Evolutionary conservation across 2,113 vertebrate species (phyloP), one percentile per base, ranked within the genome.

Genomic region (Poecilia latipinna): DNA sequence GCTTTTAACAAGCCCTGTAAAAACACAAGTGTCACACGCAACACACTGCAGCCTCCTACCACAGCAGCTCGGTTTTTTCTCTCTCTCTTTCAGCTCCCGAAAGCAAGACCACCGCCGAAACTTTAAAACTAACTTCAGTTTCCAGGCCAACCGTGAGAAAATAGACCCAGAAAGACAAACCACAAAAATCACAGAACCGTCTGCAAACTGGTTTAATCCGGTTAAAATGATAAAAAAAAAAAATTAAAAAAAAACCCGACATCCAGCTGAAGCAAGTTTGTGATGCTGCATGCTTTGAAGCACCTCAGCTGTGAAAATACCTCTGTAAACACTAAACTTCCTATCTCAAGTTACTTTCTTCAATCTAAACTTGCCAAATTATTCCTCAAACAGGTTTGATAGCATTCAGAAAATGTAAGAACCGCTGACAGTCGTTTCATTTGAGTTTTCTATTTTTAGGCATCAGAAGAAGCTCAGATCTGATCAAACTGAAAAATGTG

Each of bases 1-100:
- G 79, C 79, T 84, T 91, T 88, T 87, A 92, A 91, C 88, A 74
- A 84, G 77, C 74, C 63, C 83, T 90, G 78, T 91, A 90, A 91
- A 93, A 92, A 89, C 87, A 90, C 22, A 79, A 83, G 79, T 67
- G 71, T 71, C 82, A 79, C 82, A 88, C 29, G 71, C 82, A 76
- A 77, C 11, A 39, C 62, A 37, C 48, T 77, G 70, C 68, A 28
- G 61, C 31, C 78, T 51, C 79, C 66, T 69, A 85, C 33, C 66
- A 68, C 60, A 73, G 64, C 0, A 17, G 60, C 77, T 57, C 24
- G 63, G 37, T 13, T 4, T 66, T 68, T 65, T 42, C 3, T 42
- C 12, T 15, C 13, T 42, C 13, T 42, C 4, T 15, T 4, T 42
- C 39, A 42, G 12, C 39, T 12, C 44, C 4, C 44, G 1, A 4